Base-by-base conservation (phyloP, 1,140 invertebrate genomes). In the Drosophila parabipectinata region DNA sequence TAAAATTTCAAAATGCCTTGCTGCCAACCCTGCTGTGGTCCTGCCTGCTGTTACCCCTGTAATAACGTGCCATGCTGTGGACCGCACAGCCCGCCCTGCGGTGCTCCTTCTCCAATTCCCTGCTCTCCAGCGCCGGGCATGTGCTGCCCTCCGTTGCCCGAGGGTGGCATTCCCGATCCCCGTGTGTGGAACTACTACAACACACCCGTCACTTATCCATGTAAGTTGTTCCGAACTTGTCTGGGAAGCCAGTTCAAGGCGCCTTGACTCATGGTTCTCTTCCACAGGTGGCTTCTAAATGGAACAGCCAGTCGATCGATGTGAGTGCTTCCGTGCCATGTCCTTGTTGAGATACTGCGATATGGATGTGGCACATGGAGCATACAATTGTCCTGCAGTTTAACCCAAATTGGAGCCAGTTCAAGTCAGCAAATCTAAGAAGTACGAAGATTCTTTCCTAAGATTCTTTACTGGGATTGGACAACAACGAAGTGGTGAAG, bases 131-230 rank as follows among this genome's bases (percentile, higher is more conserved):
- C 75, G 30, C 90, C 90, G 3, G 79, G 79, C 34, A 64, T 62
- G 30, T 91, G 90, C 54, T 78, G 63, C 59, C 87, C 88, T 6
- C 79, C 77, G 8, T 28, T 80, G 50, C 80, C 80, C 2, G 90
- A 91, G 45, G 81, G 82, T 12, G 90, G 90, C 14, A 90, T 91
- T 30, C 90, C 90, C 51, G 90, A 91, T 81, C 90, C 90, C 5
- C 72, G 90, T 30, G 74, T 91, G 30, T 91, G 90, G 90, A 91
- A 91, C 72, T 81, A 56, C 74, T 88, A 81, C 66, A 91, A 91
- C 61, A 91, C 90, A 8, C 90, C 90, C 37, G 76, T 82, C 15
- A 77, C 79, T n/a, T 91, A 91, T 82, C 90, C 90, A 91, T 91
- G 90, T 91, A 88, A 91, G 90, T 47, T 21, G 1, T 21, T 21